Percentiles rank a stretch among this genome's conserved stretches.
phyloP scores from a whole-genome alignment of 2,113 vertebrate species.

The Pseudopipra pipra region DNA sequence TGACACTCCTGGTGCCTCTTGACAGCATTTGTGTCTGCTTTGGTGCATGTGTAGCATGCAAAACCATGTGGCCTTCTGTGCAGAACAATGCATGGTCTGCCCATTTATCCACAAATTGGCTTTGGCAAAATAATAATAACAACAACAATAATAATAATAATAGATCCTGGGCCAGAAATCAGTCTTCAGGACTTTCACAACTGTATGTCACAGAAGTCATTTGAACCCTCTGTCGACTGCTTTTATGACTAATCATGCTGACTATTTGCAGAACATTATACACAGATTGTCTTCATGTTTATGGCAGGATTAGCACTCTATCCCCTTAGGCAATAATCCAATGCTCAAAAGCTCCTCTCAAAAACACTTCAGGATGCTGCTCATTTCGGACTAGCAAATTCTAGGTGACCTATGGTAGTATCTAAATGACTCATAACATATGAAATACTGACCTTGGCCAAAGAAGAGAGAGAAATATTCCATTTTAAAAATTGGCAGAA shows the following conservation, averaged over 20 bases:
- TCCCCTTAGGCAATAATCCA: not conserved
- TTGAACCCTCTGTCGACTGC: not conserved
- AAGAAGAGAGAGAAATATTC: not conserved
- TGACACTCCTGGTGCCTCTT: not conserved
- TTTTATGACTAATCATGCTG: not conserved
- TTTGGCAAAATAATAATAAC: no score
- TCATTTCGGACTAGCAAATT: not conserved
- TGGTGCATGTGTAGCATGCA: no score
- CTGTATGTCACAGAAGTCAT: accelerated
- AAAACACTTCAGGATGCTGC: not conserved
- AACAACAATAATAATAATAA: not conserved
- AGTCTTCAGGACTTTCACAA: not conserved
- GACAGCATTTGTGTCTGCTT: not conserved
- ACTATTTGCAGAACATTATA: not conserved
- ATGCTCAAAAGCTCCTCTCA: not conserved
- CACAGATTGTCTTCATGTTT: not conserved
- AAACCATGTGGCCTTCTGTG: not conserved
- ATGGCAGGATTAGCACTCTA: not conserved
- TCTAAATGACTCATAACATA: not conserved
- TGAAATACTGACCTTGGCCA: not conserved
- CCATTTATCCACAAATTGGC: not conserved
- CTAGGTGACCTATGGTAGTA: not conserved
- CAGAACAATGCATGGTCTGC: not conserved
- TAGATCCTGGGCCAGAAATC: not conserved
- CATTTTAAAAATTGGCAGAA: not conserved